These are phyloP conservation scores for Recurvirostra avosetta DNA, from an alignment of 2,113 vertebrate genomes.

Conservation along the genomic window DNA sequence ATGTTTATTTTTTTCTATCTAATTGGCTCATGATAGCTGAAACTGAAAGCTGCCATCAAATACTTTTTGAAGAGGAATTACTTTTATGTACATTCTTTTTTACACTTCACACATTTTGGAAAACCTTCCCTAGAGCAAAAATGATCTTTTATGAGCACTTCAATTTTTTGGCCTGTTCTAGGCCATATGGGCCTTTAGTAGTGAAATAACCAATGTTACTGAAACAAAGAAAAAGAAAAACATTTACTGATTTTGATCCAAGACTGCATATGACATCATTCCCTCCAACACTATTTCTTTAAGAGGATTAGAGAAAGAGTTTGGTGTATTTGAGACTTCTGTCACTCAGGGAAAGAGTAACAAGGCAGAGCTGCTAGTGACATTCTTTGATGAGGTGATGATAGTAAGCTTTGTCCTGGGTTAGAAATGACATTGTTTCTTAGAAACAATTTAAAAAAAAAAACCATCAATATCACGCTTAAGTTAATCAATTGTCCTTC, in stretches of 20 bases:
- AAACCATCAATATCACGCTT: not conserved
- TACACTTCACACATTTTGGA: not conserved
- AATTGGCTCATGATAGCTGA: not conserved
- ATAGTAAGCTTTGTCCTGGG: not conserved
- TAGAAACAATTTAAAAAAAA: not conserved
- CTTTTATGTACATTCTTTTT: not conserved
- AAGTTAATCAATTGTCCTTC: not conserved
- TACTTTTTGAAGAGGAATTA: not conserved
- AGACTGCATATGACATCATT: not conserved
- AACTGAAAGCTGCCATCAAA: not conserved
- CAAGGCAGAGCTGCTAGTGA: not conserved
- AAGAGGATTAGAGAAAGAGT: not conserved
- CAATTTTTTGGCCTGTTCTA: not conserved
- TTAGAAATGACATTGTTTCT: not conserved
- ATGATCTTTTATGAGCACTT: not conserved
- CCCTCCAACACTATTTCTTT: not conserved
- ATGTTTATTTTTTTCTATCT: not conserved
- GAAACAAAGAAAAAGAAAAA: not conserved
- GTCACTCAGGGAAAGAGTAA: accelerated
- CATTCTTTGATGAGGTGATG: accelerated
- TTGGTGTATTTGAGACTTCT: not conserved
- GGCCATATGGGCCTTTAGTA: not conserved
- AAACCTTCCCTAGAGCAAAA: not conserved
- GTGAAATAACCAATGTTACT: not conserved
- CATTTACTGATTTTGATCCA: not conserved